These are phyloP conservation scores for Hucho hucho DNA, from an alignment of 2,113 vertebrate genomes.

Conservation along the genomic window DNA sequence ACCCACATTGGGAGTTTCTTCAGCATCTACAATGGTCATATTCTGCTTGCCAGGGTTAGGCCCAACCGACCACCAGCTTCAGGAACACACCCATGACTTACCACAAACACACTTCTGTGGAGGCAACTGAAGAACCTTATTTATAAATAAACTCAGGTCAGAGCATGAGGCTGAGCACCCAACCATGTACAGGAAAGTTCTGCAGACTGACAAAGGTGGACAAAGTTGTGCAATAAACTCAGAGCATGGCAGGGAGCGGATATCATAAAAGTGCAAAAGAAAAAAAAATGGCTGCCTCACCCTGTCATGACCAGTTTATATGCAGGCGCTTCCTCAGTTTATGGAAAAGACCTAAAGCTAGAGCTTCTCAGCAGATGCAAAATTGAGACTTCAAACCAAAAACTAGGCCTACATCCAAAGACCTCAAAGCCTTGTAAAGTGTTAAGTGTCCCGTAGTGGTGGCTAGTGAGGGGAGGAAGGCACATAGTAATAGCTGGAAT, in stretches of 20 bases:
- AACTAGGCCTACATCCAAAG: constrained; percentile 9
- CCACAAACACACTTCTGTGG: constrained; percentile 24
- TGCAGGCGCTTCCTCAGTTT: constrained; percentile 44
- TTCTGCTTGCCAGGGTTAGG: constrained; percentile 9
- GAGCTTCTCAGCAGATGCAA: constrained; percentile 4
- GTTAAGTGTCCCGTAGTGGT: constrained; percentile 9
- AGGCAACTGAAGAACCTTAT: background rate
- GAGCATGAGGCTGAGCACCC: background rate
- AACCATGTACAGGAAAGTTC: background rate
- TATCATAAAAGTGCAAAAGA: background rate
- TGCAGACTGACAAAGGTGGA: background rate
- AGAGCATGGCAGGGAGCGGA: background rate
- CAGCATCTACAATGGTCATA: constrained; percentile 10
- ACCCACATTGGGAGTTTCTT: background rate
- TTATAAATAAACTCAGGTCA: constrained; percentile 30
- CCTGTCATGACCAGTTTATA: too few relatives aligned
- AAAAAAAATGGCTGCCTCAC: too few relatives aligned
- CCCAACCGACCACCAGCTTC: background rate
- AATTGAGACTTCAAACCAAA: constrained; percentile 22
- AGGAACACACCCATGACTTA: constrained; percentile 12
- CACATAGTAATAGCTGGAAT: too few relatives aligned
- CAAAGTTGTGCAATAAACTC: background rate
- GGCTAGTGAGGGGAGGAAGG: too few relatives aligned
- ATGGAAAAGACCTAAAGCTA: constrained; percentile 29
- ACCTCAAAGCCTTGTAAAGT: constrained; percentile 25